Evolutionary conservation across 2,797 vertebrate species (phyloP), one percentile per base, ranked within the genome.

Genomic region (Crenuchus spilurus): DNA sequence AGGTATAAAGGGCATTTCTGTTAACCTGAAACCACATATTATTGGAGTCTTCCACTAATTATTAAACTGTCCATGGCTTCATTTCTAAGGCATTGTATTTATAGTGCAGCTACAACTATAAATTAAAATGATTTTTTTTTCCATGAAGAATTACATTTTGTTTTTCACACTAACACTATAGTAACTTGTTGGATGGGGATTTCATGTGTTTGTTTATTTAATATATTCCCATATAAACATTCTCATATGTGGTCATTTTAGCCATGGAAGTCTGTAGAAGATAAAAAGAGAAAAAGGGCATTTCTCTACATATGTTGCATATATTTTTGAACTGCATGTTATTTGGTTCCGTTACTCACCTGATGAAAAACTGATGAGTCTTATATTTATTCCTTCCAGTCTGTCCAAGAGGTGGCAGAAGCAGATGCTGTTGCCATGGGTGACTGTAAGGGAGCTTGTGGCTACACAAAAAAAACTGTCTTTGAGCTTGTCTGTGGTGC

Each of bases 401-500:
- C 6, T 0, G 57, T 83, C 79, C 4, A 39, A 14, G 79, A 49
- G 48, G 55, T 73, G 9, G 4, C 33, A 46, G 39, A 70, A 1
- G 26, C 70, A 7, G 70, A 78, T 42, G 16, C 51, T 0, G 76
- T 75, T 57, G 55, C 63, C 3, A 20, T n/a, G 13, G 63, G 52
- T 42, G 73, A 82, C 0, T 4, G 76, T 75, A 26, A 85, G 41
- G 92, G 88, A 70, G 91, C 91, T 0, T 87, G 86, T 70, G 91
- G 91, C 76, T 88, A 87, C 84, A 86, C 86, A 0, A 86, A 87
- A 58, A 75, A 78, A 72, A 70, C 41, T 0, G 80, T 79, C 70
- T 72, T 91, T 78, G 85, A 90, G 74, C 65, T 89, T 46, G 74
- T 65, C 2, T 87, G 81, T 82, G 85, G 72, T 60, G 79, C 72